Evolutionary conservation across 2,113 vertebrate genomes (phyloP), one percentile per base, ranked within the genome.

Genomic region (Dasyurus viverrinus): DNA sequence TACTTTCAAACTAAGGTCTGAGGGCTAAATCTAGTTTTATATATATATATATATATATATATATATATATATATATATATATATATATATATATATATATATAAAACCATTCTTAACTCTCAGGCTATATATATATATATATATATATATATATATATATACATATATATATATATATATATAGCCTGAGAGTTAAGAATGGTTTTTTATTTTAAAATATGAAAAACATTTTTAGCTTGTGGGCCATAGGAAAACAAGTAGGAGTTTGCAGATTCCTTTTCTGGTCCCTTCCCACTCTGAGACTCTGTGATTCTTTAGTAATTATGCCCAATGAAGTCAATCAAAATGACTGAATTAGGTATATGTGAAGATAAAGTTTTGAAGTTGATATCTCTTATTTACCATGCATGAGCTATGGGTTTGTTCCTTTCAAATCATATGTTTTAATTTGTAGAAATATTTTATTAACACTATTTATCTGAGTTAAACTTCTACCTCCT

Each of bases 401-500:
- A 84, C 19, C 68, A 84, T 42, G 68, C 68, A 84, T 42, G 68
- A 42, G 19, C n/a, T 84, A 84, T 84, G 36, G 68, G 8, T 84
- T 42, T 84, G n/a, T 36, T 84, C n/a, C 23, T 16, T 23, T 23
- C 68, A 84, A 42, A 84, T 84, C 68, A 84, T 84, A 42, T n/a
- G 68, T 84, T 76, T 84, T 84, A 19, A 84, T 42, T 42, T 84
- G 68, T 84, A 84, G n/a, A 84, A 84, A 42, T 84, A 23, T 42
- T 84, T 84, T 84, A 84, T 84, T 84, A 84, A 84, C n/a, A 84
- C 68, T 42, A 84, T 84, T 42, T 84, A 84, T 84, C 68, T 84
- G 36, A 84, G n/a, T 84, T 84, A 84, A 84, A 84, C n/a, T 84
- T 84, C n/a, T 23, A 42, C n/a, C 36, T 84, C 68, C 68, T 19